Evolutionary conservation across 1,140 invertebrate genomes (phyloP), one percentile per base, ranked within the genome.

Genomic region (Adelges cooleyi): DNA sequence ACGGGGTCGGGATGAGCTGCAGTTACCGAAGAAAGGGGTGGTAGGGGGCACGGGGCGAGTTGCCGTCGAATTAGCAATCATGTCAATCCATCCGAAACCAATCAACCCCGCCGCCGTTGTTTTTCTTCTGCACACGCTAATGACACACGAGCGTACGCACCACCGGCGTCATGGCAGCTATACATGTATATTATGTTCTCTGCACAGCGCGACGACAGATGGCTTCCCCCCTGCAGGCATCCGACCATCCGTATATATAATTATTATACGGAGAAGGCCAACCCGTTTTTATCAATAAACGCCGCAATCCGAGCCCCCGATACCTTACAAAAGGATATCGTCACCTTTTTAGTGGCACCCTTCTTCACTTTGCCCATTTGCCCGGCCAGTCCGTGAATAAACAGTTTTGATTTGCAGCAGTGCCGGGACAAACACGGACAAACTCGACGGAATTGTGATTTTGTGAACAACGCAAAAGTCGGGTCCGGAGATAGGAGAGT

Each of bases 41-140:
- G 33, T 27, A 1, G 10, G 11, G 8, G 15, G 15, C 11, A 20
- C 36, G 15, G 20, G 15, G 15, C 22, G 22, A n/a, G 22, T 25
- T 22, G 4, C 56, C 56, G 56, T 62, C 56, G 56, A 62, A 62
- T 62, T 62, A 62, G 56, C 42, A 48, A 62, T 62, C 56, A 48
- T 48, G 56, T 62, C 56, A 48, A 62, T 62, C 56, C 56, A 62
- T 62, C 56, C 56, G 56, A 62, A 62, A 62, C 56, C 56, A 62
- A 62, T 62, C 56, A 62, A 62, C 56, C 53, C 56, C 56, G 44
- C 22, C 56, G 56, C 42, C 6, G 56, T 62, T 62, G 40, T 62
- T 62, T 48, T 62, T 62, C 56, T 59, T 46, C 52, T n/a, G 20
- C 8, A 15, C 54, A 20, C 40, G 15, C 40, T 15, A 15, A 42